Conservation (phyloP, 2,113 vertebrate species). For the Parus major region DNA sequence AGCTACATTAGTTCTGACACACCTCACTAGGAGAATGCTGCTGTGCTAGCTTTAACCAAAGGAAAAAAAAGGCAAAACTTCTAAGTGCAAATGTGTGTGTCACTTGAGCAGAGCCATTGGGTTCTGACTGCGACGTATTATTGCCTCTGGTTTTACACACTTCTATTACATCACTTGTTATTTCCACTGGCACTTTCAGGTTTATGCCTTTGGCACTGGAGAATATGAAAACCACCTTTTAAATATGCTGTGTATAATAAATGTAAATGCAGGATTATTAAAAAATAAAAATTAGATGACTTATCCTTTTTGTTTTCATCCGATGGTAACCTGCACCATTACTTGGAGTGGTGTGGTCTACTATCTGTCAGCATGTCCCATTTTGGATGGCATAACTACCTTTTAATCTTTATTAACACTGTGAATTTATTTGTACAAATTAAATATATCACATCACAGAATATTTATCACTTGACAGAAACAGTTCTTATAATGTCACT, state of each 20-base stretch:
- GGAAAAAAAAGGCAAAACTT: background rate
- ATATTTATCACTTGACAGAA: slow-evolving; percentile 20
- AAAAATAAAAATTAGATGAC: background rate
- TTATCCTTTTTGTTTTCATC: background rate
- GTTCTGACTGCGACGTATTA: background rate
- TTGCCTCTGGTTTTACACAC: background rate
- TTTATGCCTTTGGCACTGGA: background rate
- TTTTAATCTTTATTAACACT: background rate
- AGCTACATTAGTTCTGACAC: slow-evolving; percentile 48
- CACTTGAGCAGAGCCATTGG: background rate
- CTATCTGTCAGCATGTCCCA: background rate
- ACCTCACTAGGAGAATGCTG: slow-evolving; percentile 60
- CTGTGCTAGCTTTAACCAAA: slow-evolving; percentile 29
- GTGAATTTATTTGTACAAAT: slow-evolving; percentile 1
- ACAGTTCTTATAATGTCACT: slow-evolving; percentile 48
- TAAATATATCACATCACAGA: background rate
- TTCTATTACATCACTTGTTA: background rate
- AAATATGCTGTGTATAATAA: background rate
- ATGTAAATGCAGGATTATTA: background rate
- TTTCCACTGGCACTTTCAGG: slow-evolving; percentile 15
- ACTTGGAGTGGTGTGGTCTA: background rate
- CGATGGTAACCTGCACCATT: background rate
- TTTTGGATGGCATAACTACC: background rate
- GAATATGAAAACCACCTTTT: background rate
- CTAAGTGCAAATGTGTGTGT: background rate